Base-by-base conservation (phyloP, 2,797 vertebrate species). In the Vireo griseus region DNA sequence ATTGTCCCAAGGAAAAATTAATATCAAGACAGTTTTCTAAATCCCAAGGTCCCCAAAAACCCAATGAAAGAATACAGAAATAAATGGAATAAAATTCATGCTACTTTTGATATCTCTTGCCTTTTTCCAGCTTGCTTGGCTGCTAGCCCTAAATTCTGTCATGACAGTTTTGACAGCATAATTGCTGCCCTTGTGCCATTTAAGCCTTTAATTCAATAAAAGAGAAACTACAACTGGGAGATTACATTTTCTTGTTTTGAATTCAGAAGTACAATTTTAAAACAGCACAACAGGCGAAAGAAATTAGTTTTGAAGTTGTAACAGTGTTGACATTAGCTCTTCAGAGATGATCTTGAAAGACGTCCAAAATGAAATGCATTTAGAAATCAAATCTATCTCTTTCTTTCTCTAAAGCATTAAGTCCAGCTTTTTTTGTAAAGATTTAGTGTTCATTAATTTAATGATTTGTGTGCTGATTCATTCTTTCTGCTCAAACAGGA, bases 401-500 rank as follows among this genome's bases (percentile, higher is more conserved):
- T 37, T 62, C 45, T 94, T 84, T 91, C 33, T 81, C 18, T 51
- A 21, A 66, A 44, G 3, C 22, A 83, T 45, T 51, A 55, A 58
- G 48, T 78, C 80, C 69, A 57, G 48, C 22, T 92, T 87, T 91
- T 83, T 44, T 92, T 90, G 74, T 81, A 91, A 90, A 62, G 48
- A 83, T 58, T 94, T 82, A 35, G 24, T 79, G 26, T 91, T 95
- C 85, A 68, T 93, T 96, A 94, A 94, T 95, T 92, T 90, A 94
- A 85, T 25, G 8, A 93, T 94, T 91, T 90, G 67, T 93, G 69
- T 17, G 61, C 35, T 73, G 54, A 91, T 86, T 80, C 3, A 84
- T 84, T 19, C 31, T 94, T 96, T 97, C 75, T 94, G 45, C 72
- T 95, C 57, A 94, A 96, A 95, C 6, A 94, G 54, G 66, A 95